Percentiles rank a stretch among this genome's conserved stretches.
phyloP scores from a whole-genome alignment of 92 coral and sea anemone genomes.

The Palythoa caribaeorum region DNA sequence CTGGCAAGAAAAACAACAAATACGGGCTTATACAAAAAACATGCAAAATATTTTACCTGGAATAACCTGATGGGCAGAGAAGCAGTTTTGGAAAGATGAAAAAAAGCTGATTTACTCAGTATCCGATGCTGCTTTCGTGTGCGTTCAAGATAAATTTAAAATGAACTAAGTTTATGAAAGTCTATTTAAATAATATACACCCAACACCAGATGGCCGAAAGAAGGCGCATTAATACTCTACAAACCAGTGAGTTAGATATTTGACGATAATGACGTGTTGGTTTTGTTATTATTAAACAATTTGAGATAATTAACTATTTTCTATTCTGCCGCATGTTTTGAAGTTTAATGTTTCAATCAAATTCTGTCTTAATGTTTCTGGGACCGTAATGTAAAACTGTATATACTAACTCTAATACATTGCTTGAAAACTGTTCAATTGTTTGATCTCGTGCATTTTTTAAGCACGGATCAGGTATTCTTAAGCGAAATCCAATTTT shows the following conservation, averaged over 20 bases:
- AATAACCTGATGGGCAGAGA: background rate
- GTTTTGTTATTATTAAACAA: conserved; percentile 80
- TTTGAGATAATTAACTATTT: conserved; percentile 70
- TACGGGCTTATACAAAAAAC: background rate
- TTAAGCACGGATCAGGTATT: background rate
- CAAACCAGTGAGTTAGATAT: conserved; percentile 70
- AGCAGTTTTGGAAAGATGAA: background rate
- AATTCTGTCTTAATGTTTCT: conserved; percentile 33
- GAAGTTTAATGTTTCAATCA: conserved; percentile 49
- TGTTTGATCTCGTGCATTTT: background rate
- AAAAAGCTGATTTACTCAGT: background rate
- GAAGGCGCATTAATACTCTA: conserved; percentile 58
- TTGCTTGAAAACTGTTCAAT: background rate
- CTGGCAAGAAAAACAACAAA: background rate
- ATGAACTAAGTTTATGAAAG: conserved; percentile 43
- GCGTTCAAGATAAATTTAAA: conserved; percentile 3
- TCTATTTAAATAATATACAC: conserved; percentile 37
- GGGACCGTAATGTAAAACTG: conserved; percentile 37
- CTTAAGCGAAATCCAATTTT: conserved; percentile 10
- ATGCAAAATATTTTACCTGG: conserved; percentile 13
- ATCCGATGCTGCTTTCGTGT: background rate
- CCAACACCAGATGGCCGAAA: conserved; percentile 79
- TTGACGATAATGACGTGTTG: conserved; percentile 72
- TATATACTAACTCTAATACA: conserved; percentile 21
- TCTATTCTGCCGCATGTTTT: conserved; percentile 46